A percentile compares a stretch with the other conserved stretches of the same genome.
Conservation (phyloP, 2,113 vertebrate genomes). For the Colistium nudipinnis region DNA sequence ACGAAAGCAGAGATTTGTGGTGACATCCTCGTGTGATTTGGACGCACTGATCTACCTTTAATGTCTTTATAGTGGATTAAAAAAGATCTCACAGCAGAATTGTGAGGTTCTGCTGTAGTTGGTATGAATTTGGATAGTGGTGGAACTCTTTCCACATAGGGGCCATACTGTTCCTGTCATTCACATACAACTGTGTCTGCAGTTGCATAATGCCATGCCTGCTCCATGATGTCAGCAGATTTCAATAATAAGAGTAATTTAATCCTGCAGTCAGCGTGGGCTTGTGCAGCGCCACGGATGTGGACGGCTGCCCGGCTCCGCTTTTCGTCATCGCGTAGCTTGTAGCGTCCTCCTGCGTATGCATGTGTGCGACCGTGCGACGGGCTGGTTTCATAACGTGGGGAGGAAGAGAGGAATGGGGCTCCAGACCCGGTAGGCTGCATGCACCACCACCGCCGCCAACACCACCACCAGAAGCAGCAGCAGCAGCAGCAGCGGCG, state of each 20-base stretch:
- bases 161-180: not conserved
- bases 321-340: conserved; percentile 78
- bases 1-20: no score
- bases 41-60: no score
- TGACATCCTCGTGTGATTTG: no score
- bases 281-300: conserved; percentile 35
- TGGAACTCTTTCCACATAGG: no score
- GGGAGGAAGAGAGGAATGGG: conserved; percentile 68
- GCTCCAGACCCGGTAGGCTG: conserved; percentile 55
- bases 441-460: conserved; percentile 45
- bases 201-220: not conserved
- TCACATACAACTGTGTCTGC: not conserved
- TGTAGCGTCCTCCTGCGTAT: conserved; percentile 70
- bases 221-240: conserved; percentile 20
- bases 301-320: conserved; percentile 63
- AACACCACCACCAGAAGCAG: no score
- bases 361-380: conserved; percentile 71
- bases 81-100: no score
- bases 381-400: conserved; percentile 76
- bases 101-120: no score
- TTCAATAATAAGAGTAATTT: not conserved
- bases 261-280: conserved; percentile 14
- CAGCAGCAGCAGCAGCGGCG: conserved; percentile 53
- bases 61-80: no score
- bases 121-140: no score